phyloP scores from a whole-genome alignment of 1,140 invertebrate genomes.

The Sinonovacula constricta region DNA sequence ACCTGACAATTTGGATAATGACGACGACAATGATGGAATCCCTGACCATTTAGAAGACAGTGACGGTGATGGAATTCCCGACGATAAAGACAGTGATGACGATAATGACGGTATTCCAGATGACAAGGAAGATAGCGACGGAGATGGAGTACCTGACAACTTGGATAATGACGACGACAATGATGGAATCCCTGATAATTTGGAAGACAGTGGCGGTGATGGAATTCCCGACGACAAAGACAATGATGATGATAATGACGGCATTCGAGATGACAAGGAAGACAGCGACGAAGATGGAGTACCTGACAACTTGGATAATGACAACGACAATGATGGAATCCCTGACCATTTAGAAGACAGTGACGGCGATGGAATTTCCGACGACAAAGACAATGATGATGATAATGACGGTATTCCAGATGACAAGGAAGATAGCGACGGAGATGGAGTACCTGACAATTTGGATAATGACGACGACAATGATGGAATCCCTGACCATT shows the following conservation, averaged over 20 bases:
- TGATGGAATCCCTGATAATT: conserved; percentile 70
- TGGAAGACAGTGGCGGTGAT: conserved; percentile 70
- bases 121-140: conserved; percentile 59
- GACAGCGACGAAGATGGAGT: conserved; percentile 71
- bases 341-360: conserved; percentile 59
- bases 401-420: conserved; percentile 72
- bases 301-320: conserved; percentile 68
- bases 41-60: conserved; percentile 68
- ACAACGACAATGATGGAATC: conserved; percentile 73
- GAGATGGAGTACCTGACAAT: conserved; percentile 70
- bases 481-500: conserved; percentile 71
- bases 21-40: conserved; percentile 58
- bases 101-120: conserved; percentile 71
- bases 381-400: conserved; percentile 66
- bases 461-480: conserved; percentile 72
- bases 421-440: conserved; percentile 64
- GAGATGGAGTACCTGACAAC: conserved; percentile 62
- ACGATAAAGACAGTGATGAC: conserved; percentile 46
- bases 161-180: conserved; percentile 62
- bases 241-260: conserved; percentile 69
- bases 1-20: conserved; percentile 57
- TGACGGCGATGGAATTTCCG: conserved; percentile 67
- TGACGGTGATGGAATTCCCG: conserved; percentile 64
- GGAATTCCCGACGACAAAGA: conserved; percentile 74
- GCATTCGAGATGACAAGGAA: conserved; percentile 67